Conservation (phyloP, 1,140 invertebrate genomes). For the Eupristina koningsbergeri region DNA sequence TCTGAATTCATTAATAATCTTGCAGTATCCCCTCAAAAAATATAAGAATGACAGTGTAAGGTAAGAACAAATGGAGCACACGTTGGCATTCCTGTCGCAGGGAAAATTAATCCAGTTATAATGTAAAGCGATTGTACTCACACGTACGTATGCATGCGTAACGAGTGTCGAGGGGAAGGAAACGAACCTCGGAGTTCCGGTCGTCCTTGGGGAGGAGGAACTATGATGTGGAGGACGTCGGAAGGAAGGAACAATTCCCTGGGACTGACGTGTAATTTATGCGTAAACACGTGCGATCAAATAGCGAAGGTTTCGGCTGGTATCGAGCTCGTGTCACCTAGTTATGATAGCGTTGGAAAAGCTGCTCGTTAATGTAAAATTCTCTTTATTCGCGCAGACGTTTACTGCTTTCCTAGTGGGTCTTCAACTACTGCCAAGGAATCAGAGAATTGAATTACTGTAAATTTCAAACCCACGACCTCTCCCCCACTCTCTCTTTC, state of each 20-base stretch:
- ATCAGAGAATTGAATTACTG: not conserved
- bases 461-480: not conserved
- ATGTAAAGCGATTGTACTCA: constrained; percentile 1
- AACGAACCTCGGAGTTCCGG: not conserved
- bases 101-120: constrained; percentile 36
- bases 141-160: constrained; percentile 7
- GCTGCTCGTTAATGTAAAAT: constrained; percentile 27
- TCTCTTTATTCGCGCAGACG: constrained; percentile 21
- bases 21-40: not conserved
- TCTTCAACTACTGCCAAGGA: not conserved
- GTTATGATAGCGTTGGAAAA: not conserved
- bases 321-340: not conserved
- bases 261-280: constrained; percentile 46
- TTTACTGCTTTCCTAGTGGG: not conserved
- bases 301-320: not conserved
- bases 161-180: not conserved
- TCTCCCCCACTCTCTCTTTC: not conserved
- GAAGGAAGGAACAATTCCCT: constrained; percentile 29
- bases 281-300: constrained; percentile 51
- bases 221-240: not conserved
- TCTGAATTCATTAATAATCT: not conserved
- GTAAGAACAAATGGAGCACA: not conserved
- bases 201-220: not conserved
- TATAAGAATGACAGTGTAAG: not conserved
- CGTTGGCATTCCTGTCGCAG: not conserved